Percentiles rank a stretch among this genome's conserved stretches.
Conservation (phyloP, 2,888 invertebrate species). For the Ophraella communa region DNA sequence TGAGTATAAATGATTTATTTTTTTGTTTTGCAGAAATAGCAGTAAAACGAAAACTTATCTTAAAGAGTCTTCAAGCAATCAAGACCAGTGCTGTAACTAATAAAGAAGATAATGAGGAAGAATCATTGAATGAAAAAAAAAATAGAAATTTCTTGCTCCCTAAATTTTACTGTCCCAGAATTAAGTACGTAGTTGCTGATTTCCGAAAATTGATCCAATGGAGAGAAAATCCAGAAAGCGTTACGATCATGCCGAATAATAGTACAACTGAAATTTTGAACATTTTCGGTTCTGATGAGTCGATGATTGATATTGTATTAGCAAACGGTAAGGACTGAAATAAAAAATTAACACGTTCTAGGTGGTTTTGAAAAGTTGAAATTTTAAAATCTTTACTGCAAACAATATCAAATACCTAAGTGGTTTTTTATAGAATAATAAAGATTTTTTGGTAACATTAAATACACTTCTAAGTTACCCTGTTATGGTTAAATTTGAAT, state of each 20-base stretch:
- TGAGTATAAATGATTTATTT: not conserved
- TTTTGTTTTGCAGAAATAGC: constrained; percentile 37
- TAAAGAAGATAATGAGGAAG: constrained; percentile 22
- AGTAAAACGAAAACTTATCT: constrained; percentile 23
- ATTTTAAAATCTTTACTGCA: no score
- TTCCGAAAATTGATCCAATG: constrained; percentile 39
- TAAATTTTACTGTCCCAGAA: constrained; percentile 35
- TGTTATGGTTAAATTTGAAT: no score
- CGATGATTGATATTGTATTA: constrained; percentile 45
- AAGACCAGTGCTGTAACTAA: constrained; percentile 11
- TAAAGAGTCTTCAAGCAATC: constrained; percentile 24
- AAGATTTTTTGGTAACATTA: no score
- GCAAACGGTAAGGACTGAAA: constrained; percentile 53
- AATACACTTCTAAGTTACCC: no score
- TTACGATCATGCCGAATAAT: constrained; percentile 6
- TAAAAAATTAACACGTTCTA: no score
- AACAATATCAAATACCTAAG: no score
- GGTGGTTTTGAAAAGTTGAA: no score
- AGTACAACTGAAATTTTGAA: constrained; percentile 40
- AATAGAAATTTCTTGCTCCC: constrained; percentile 37
- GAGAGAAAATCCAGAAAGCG: constrained; percentile 31
- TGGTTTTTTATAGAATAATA: no score
- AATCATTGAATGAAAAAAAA: constrained; percentile 29
- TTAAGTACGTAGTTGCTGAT: constrained; percentile 29
- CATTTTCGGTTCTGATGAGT: constrained; percentile 46